Evolutionary conservation across 2,888 invertebrate genomes (phyloP), one percentile per base, ranked within the genome.

Genomic region (Yponomeuta sedellus): DNA sequence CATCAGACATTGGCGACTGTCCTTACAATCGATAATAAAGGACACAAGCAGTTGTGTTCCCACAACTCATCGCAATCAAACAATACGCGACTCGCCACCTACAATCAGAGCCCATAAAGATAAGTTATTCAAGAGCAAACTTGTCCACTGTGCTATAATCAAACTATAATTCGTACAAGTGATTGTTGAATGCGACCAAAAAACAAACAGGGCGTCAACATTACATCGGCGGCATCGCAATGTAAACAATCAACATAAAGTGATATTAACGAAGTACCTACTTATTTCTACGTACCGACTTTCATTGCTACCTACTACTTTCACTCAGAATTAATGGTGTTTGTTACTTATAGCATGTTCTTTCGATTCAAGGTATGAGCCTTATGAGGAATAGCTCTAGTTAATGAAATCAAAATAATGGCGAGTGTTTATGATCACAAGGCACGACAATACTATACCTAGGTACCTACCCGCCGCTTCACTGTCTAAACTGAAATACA

Each of bases 321-420:
- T 75, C 79, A 81, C 83, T 83, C 73, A 72, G 72, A 79, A 81
- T 81, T 82, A 83, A 85, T 83, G 74, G 79, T 79, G 77, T 82
- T 81, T 80, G 81, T 81, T 74, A n/a, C n/a, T n/a, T n/a, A 73
- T 77, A 74, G 74, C 77, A 77, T 80, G 81, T 83, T 77, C 82
- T 85, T 83, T 85, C 77, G 77, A 81, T 82, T 82, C 77, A 8
- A 16, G 11, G 34, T 71, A 78, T 76, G n/a, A n/a, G n/a, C n/a
- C n/a, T n/a, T n/a, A n/a, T n/a, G 77, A 76, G 73, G 72, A 74
- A 77, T 61, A 28, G 61, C n/a, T 77, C 73, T 78, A 78, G 72
- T 19, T 77, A 79, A 83, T 81, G 83, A 88, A 86, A 86, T 88
- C 86, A 85, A 87, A 87, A 86, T 86, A 83, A 82, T 79, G 73